Evolutionary conservation across 2,113 vertebrate genomes (phyloP).

Genomic region (human): GRCh38 chr13:102933001-102933500

Average conservation of each 20-base stretch:
- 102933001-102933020: neutral
- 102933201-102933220: neutral
- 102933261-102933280: neutral
- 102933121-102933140: neutral
- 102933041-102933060: neutral
- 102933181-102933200: neutral
- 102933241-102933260: constrained; percentile 10
- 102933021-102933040: neutral
- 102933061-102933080: neutral
- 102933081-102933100: neutral
- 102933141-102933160: neutral
- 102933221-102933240: neutral
- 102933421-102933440: neutral
- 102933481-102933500: no score
- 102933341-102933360: neutral
- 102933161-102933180: neutral
- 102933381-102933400: neutral
- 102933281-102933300: neutral
- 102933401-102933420: no score
- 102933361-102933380: neutral
- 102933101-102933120: neutral
- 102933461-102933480: neutral
- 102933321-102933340: neutral
- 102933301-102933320: neutral
- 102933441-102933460: fast-evolving